A percentile compares a stretch with the other conserved stretches of the same genome.
Conservation (phyloP, 2,888 invertebrate genomes). For the Listrodromus nycthemerus region DNA sequence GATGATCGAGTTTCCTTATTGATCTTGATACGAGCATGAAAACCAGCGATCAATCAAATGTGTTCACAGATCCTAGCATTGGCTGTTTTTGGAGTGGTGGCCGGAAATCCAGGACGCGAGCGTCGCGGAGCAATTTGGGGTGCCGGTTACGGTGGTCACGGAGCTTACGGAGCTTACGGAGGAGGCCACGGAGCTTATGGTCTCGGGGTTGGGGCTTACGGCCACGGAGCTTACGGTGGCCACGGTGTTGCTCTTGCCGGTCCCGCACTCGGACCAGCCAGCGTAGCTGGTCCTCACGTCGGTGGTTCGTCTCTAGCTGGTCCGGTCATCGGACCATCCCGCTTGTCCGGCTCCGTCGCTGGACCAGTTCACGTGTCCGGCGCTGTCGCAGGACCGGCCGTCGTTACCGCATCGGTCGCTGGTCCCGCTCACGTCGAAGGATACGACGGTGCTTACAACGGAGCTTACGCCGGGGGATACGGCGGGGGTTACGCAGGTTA, state of each 20-base stretch:
- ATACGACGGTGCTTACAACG: slow-evolving; percentile 69
- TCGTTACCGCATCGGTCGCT: slow-evolving; percentile 80
- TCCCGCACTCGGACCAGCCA: slow-evolving; percentile 77
- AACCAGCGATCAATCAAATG: neutral
- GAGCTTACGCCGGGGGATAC: slow-evolving; percentile 55
- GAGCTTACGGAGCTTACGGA: slow-evolving; percentile 67
- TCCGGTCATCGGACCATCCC: slow-evolving; percentile 80
- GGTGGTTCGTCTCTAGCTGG: slow-evolving; percentile 78
- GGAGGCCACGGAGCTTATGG: slow-evolving; percentile 67
- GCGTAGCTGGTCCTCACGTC: slow-evolving; percentile 79
- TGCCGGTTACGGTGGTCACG: slow-evolving; percentile 72
- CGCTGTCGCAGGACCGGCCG: slow-evolving; percentile 81
- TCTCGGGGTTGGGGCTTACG: slow-evolving; percentile 66
- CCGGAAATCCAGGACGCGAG: slow-evolving; percentile 73
- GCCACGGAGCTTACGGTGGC: slow-evolving; percentile 69
- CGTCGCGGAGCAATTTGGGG: slow-evolving; percentile 75
- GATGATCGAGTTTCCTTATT: neutral
- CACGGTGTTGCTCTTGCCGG: slow-evolving; percentile 80
- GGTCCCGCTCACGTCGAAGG: slow-evolving; percentile 81
- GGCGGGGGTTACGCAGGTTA: slow-evolving; percentile 47
- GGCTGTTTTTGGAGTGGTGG: slow-evolving; percentile 74
- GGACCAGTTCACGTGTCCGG: slow-evolving; percentile 82
- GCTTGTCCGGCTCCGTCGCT: slow-evolving; percentile 79
- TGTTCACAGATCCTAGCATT: slow-evolving; percentile 77
- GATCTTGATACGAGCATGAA: neutral